These are phyloP conservation scores for Pontoporia blainvillei DNA, from an alignment of 2,113 vertebrate genomes.

Conservation along the genomic window DNA sequence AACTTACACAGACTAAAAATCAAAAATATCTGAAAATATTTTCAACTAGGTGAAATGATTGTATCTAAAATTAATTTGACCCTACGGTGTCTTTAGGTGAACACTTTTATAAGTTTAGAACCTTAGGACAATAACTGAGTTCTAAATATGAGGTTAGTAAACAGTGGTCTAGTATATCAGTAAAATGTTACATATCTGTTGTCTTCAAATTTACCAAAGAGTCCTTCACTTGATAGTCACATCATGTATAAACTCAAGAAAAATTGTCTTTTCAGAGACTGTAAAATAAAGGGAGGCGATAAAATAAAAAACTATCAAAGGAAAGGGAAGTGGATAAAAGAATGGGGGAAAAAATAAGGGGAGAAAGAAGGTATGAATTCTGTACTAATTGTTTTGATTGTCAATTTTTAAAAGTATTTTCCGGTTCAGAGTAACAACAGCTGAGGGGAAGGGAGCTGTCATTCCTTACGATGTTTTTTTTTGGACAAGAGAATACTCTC, in stretches of 20 bases:
- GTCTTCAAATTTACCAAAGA: background rate
- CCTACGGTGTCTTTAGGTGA: background rate
- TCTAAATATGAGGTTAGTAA: background rate
- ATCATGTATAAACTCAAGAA: background rate
- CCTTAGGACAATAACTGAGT: background rate
- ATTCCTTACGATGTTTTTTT: background rate
- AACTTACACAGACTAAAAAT: background rate
- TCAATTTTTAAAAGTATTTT: background rate
- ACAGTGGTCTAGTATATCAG: background rate
- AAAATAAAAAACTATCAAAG: background rate
- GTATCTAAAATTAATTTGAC: background rate
- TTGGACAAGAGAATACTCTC: background rate
- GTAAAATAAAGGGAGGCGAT: background rate
- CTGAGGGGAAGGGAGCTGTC: fast-evolving
- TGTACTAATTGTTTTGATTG: background rate
- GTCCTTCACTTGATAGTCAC: background rate
- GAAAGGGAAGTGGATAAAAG: background rate
- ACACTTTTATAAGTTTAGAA: background rate
- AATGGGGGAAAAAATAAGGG: background rate
- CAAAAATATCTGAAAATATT: background rate
- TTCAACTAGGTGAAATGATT: background rate
- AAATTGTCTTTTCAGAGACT: background rate
- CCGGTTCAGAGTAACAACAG: background rate
- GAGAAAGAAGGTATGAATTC: background rate
- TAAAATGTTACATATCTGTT: background rate